phyloP scores from a whole-genome alignment of 2,888 invertebrate genomes.

The Stenodema calcarata region DNA sequence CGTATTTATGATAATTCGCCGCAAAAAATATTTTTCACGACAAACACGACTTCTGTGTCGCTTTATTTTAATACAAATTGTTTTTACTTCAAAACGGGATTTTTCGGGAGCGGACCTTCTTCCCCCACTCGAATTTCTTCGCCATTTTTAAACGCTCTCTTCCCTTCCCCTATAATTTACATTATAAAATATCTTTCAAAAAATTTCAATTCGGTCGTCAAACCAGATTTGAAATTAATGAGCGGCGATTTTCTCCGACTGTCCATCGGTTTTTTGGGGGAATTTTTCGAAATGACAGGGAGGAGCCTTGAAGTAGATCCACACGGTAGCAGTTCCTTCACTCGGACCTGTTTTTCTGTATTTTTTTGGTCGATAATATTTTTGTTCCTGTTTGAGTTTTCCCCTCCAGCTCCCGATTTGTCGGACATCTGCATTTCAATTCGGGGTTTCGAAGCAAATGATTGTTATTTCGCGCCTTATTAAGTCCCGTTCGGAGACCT shows the following conservation, averaged over 20 bases:
- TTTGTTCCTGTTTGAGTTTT: not conserved
- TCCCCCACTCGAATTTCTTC: not conserved
- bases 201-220: slow-evolving; percentile 3
- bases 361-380: too few species aligned
- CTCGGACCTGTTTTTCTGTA: not conserved
- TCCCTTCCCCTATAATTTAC: slow-evolving; percentile 40
- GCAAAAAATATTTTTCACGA: not conserved
- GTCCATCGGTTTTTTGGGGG: not conserved
- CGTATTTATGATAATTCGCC: slow-evolving; percentile 1
- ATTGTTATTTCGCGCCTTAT: not conserved
- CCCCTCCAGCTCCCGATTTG: not conserved
- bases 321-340: not conserved
- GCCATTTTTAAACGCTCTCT: slow-evolving; percentile 25
- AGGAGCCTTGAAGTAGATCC: not conserved
- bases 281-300: not conserved
- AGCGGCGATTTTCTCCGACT: slow-evolving; percentile 29
- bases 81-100: not conserved
- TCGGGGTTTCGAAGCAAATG: not conserved
- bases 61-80: not conserved
- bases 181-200: slow-evolving; percentile 38
- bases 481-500: not conserved
- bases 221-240: slow-evolving; percentile 29
- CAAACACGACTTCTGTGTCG: not conserved
- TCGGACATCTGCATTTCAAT: not conserved
- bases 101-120: not conserved